Evolutionary conservation across 23 tunicate species (phyloP).

Genomic region (Botrylloides violaceus): DNA sequence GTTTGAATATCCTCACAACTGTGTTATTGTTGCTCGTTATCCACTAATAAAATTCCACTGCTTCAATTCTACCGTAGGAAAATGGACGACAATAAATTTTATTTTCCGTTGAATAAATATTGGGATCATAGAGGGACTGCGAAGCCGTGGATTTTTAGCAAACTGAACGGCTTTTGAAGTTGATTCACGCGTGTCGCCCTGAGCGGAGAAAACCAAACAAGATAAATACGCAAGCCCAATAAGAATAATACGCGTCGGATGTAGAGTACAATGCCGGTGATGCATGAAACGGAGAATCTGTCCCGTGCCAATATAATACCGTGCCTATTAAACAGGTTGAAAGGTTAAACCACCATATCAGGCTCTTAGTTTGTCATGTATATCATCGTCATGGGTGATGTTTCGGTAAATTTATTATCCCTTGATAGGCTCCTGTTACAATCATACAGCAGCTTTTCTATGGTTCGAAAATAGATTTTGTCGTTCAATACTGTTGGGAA

Average conservation of each 20-base stretch:
- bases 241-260: constrained; percentile 1
- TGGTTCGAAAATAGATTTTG: too few species aligned
- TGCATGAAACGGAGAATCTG: background rate
- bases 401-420: too few species aligned
- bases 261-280: background rate
- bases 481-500: too few species aligned
- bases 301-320: background rate
- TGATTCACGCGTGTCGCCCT: constrained; percentile 27
- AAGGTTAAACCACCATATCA: too few species aligned
- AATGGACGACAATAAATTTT: constrained; percentile 17
- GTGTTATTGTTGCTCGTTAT: constrained; percentile 1
- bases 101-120: constrained; percentile 22
- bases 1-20: background rate
- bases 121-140: constrained; percentile 9
- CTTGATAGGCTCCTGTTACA: too few species aligned
- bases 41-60: background rate
- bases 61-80: constrained; percentile 1
- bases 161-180: constrained; percentile 10
- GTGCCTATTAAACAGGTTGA: too few species aligned
- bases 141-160: constrained; percentile 15
- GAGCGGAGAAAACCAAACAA: constrained; percentile 1
- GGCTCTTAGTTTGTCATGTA: too few species aligned
- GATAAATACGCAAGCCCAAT: constrained; percentile 1
- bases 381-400: too few species aligned
- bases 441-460: too few species aligned